phyloP scores from a whole-genome alignment of 2,888 invertebrate genomes.

The Andricus quercusramuli region DNA sequence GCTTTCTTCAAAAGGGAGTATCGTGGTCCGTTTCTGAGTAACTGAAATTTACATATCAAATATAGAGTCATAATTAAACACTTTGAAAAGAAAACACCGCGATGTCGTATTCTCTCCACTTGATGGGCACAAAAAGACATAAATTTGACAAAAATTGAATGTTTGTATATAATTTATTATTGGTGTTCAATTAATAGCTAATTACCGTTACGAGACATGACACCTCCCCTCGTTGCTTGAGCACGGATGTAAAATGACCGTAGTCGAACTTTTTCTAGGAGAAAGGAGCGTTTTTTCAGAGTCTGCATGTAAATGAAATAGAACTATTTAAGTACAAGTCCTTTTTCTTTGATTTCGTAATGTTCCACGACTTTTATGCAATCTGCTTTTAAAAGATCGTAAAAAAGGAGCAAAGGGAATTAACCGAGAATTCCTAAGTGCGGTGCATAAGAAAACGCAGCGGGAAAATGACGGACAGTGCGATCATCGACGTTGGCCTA shows the following conservation, averaged over 20 bases:
- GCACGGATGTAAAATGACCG: too few species aligned
- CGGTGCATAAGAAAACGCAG: slow-evolving; percentile 25
- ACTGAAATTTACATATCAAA: neutral
- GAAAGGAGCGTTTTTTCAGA: neutral
- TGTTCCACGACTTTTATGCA: neutral
- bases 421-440: slow-evolving; percentile 16
- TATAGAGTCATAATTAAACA: neutral
- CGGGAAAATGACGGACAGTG: slow-evolving; percentile 44
- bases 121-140: too few species aligned
- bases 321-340: neutral
- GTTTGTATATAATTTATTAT: too few species aligned
- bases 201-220: too few species aligned
- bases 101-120: too few species aligned
- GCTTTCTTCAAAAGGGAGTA: neutral
- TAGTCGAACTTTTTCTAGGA: too few species aligned
- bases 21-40: neutral
- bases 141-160: too few species aligned
- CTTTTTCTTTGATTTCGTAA: neutral
- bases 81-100: neutral
- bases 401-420: slow-evolving; percentile 4
- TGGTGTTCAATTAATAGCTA: too few species aligned
- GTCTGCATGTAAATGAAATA: slow-evolving; percentile 4
- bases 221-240: too few species aligned
- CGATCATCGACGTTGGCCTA: slow-evolving; percentile 55
- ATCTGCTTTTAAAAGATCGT: neutral